Evolutionary conservation across 1,140 invertebrate genomes (phyloP).

Genomic region (Venturia canescens): DNA sequence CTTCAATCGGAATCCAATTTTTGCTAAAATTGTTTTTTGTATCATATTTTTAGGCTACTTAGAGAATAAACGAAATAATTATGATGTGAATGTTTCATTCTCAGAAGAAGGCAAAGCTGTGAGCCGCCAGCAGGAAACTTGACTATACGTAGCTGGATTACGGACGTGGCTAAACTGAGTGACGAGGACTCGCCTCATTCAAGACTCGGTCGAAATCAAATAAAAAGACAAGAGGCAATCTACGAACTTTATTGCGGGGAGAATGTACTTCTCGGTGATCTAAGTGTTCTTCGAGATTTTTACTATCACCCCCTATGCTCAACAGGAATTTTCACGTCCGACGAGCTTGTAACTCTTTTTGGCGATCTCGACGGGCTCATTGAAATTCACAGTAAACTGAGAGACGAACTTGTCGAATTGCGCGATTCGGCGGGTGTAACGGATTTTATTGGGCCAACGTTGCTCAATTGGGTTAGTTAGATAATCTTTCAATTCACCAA

Average conservation of each 20-base stretch:
- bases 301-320: slow-evolving; percentile 76
- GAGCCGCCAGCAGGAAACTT: slow-evolving; percentile 60
- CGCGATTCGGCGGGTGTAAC: slow-evolving; percentile 76
- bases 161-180: slow-evolving; percentile 63
- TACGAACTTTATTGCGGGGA: slow-evolving; percentile 79
- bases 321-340: slow-evolving; percentile 73
- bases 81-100: slow-evolving; percentile 4
- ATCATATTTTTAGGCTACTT: too few species aligned
- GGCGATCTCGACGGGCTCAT: slow-evolving; percentile 69
- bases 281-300: slow-evolving; percentile 74
- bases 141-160: slow-evolving; percentile 67
- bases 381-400: slow-evolving; percentile 73
- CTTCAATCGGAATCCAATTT: too few species aligned
- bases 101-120: slow-evolving; percentile 53
- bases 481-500: background rate
- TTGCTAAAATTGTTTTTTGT: too few species aligned
- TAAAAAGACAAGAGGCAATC: slow-evolving; percentile 74
- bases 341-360: slow-evolving; percentile 77
- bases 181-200: slow-evolving; percentile 37
- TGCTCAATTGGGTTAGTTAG: slow-evolving; percentile 77
- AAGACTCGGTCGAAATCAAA: slow-evolving; percentile 63
- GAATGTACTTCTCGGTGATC: slow-evolving; percentile 77
- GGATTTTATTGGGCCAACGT: slow-evolving; percentile 72
- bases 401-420: slow-evolving; percentile 70
- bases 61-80: too few species aligned